Evolutionary conservation across 2,797 vertebrate genomes (phyloP).

Genomic region (Erithacus rubecula): DNA sequence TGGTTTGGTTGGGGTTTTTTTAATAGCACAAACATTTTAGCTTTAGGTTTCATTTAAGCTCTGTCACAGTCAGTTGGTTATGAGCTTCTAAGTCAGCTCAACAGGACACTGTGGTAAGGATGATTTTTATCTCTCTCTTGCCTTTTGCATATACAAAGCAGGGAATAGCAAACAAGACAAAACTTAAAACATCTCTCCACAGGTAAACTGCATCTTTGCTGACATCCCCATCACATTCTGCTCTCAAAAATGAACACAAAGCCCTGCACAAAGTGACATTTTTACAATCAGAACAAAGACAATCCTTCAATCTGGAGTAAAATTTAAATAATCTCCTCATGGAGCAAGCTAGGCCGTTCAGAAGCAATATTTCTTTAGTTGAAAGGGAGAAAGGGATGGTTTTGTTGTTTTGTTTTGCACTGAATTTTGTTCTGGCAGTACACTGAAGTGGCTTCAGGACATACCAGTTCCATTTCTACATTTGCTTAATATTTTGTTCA

Average conservation of each 20-base stretch:
- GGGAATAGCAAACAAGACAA: neutral
- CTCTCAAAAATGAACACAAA: neutral
- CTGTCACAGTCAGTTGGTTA: neutral
- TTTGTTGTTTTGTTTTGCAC: neutral
- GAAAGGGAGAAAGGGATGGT: neutral
- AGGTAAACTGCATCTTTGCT: neutral
- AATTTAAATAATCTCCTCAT: neutral
- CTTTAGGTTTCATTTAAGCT: neutral
- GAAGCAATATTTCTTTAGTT: neutral
- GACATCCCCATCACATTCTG: neutral
- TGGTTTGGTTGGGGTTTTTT: neutral
- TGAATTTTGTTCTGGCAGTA: neutral
- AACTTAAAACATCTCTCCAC: neutral
- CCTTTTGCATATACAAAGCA: neutral
- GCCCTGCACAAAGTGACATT: neutral
- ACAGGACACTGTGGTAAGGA: neutral
- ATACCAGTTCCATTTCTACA: neutral
- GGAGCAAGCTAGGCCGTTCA: neutral
- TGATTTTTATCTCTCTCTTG: neutral
- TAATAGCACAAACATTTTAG: neutral
- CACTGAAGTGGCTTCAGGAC: neutral
- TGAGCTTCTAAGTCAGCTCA: neutral
- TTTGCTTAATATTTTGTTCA: constrained; percentile 8
- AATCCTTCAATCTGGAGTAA: neutral
- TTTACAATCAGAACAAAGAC: neutral